phyloP scores from a whole-genome alignment of 2,888 invertebrate species.

The Cactoblastis cactorum region DNA sequence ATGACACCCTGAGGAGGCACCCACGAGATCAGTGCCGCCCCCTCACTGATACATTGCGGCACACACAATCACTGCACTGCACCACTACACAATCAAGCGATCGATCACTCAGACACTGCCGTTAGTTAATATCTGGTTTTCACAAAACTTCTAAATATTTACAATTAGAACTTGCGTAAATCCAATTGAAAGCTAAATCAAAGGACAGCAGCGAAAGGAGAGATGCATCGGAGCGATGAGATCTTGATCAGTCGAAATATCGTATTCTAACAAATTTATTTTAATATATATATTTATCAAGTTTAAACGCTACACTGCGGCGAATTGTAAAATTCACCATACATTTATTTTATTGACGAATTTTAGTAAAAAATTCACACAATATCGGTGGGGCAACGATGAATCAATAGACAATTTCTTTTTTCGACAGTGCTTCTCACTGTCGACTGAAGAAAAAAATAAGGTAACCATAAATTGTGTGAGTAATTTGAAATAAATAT shows the following conservation, averaged over 20 bases:
- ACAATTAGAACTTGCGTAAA: slow-evolving; percentile 57
- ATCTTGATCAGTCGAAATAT: slow-evolving; percentile 18
- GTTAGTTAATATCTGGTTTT: not conserved
- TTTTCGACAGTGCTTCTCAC: slow-evolving; percentile 23
- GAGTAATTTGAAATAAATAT: not conserved
- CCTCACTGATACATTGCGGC: slow-evolving; percentile 59
- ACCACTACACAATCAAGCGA: slow-evolving; percentile 31
- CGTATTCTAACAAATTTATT: not conserved
- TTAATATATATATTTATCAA: slow-evolving; percentile 11
- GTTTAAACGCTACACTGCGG: slow-evolving; percentile 17
- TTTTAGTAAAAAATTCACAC: slow-evolving; percentile 46
- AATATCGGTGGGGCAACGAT: slow-evolving; percentile 70
- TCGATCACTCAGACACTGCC: slow-evolving; percentile 24
- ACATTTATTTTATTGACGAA: slow-evolving; percentile 36
- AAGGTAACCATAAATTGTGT: not conserved
- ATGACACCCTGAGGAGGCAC: slow-evolving; percentile 75
- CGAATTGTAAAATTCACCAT: slow-evolving; percentile 41
- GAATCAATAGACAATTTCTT: slow-evolving; percentile 70
- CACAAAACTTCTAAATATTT: slow-evolving; percentile 46
- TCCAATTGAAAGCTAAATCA: slow-evolving; percentile 55
- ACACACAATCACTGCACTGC: slow-evolving; percentile 26
- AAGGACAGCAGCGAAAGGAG: slow-evolving; percentile 36
- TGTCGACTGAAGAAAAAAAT: slow-evolving; percentile 6
- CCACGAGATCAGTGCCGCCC: slow-evolving; percentile 42
- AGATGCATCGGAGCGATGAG: slow-evolving; percentile 39